Conservation (phyloP, 1,140 invertebrate species). For the Philotrypesis tridentata region DNA sequence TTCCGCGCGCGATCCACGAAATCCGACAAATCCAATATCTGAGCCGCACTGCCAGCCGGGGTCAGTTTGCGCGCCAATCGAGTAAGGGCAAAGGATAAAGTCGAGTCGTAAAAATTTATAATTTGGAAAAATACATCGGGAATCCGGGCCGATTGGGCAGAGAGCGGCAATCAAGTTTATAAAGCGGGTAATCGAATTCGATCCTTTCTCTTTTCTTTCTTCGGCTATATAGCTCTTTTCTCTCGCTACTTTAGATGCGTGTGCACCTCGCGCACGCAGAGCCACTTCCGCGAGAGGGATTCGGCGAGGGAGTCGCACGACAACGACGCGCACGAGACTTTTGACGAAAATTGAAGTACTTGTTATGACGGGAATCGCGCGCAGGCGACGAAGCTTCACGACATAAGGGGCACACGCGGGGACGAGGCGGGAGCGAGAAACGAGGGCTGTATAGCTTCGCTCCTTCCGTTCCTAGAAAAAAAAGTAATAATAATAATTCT, state of each 20-base stretch:
- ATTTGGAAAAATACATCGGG: conserved; percentile 72
- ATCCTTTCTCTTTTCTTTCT: conserved; percentile 26
- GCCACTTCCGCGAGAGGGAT: not conserved
- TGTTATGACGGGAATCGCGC: conserved; percentile 71
- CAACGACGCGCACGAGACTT: conserved; percentile 68
- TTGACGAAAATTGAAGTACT: conserved; percentile 74
- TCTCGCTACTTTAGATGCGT: not conserved
- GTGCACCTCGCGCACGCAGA: too few relatives aligned
- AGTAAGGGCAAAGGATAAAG: conserved; percentile 36
- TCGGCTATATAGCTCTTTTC: too few relatives aligned
- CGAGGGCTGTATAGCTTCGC: not conserved
- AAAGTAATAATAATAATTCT: not conserved
- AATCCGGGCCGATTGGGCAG: not conserved
- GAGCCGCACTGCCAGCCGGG: conserved; percentile 50
- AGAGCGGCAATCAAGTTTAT: conserved; percentile 71
- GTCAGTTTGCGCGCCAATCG: conserved; percentile 45
- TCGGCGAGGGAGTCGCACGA: conserved; percentile 56
- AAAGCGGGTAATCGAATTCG: conserved; percentile 73
- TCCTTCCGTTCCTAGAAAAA: too few relatives aligned
- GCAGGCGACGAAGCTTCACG: conserved; percentile 68
- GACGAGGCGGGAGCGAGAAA: conserved; percentile 39
- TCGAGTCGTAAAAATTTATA: conserved; percentile 74
- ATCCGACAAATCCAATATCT: conserved; percentile 71
- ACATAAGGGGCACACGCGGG: conserved; percentile 50
- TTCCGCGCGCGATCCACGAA: conserved; percentile 62